A percentile compares a stretch with the other conserved stretches of the same genome.
Conservation (phyloP, 2,888 invertebrate genomes). For the Miltochrista miniata region DNA sequence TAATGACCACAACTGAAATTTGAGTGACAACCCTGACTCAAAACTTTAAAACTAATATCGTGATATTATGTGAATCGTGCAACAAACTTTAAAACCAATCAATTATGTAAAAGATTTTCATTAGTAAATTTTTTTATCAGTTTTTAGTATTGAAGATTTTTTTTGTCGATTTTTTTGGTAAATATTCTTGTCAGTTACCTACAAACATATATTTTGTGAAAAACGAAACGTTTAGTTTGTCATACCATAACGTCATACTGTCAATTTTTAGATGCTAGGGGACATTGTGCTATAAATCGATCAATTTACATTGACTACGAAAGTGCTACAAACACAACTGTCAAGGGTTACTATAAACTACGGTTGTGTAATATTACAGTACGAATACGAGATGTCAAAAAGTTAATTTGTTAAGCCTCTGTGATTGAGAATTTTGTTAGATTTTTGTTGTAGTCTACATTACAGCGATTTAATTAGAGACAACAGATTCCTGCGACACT, state of each 20-base stretch:
- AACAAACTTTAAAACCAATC: too few relatives aligned
- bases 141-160: too few relatives aligned
- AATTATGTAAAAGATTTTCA: too few relatives aligned
- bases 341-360: not conserved
- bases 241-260: constrained; percentile 2
- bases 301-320: constrained; percentile 11
- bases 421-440: constrained; percentile 35
- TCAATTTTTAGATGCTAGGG: not conserved
- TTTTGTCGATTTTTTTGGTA: too few relatives aligned
- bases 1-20: too few relatives aligned
- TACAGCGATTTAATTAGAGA: constrained; percentile 22
- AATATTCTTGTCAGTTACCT: too few relatives aligned
- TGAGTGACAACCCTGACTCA: too few relatives aligned
- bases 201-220: not conserved
- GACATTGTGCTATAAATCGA: constrained; percentile 10
- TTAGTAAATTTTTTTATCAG: too few relatives aligned
- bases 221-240: constrained; percentile 8
- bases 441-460: constrained; percentile 21
- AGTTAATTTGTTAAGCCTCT: constrained; percentile 28
- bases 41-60: too few relatives aligned
- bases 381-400: constrained; percentile 29
- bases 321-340: not conserved
- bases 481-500: constrained; percentile 19
- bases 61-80: too few relatives aligned
- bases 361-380: constrained; percentile 13